A percentile compares a stretch with the other conserved stretches of the same genome.
These are phyloP conservation scores for Micrasema longulum DNA, from an alignment of 1,140 invertebrate genomes.

Conservation along the genomic window DNA sequence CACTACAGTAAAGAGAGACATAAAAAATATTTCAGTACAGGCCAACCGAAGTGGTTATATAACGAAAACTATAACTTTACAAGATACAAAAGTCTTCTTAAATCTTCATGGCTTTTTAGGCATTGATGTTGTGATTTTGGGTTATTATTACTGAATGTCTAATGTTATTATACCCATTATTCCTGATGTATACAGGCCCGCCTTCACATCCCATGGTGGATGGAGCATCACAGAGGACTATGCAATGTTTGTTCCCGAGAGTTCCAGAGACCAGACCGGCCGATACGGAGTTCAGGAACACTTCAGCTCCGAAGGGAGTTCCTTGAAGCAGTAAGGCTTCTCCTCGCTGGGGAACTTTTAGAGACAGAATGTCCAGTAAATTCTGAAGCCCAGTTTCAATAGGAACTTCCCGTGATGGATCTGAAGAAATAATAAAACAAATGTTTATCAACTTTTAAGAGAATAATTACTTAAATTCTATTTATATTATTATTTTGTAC, in stretches of 20 bases:
- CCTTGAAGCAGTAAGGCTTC: constrained; percentile 60
- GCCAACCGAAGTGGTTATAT: no score
- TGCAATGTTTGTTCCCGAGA: constrained; percentile 65
- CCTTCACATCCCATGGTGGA: constrained; percentile 72
- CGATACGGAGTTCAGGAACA: constrained; percentile 70
- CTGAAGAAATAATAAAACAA: no score
- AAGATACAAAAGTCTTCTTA: no score
- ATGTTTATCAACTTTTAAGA: no score
- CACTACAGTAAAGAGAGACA: neutral
- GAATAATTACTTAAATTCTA: no score
- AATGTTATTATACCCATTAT: no score
- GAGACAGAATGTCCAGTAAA: neutral
- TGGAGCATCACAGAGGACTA: constrained; percentile 71
- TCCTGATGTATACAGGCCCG: constrained; percentile 69
- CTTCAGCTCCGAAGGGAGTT: constrained; percentile 67
- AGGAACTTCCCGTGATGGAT: neutral
- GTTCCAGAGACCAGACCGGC: constrained; percentile 70
- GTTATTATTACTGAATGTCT: no score
- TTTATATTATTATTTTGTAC: no score
- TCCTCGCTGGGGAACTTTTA: constrained; percentile 41
- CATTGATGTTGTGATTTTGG: no score
- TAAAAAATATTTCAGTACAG: no score
- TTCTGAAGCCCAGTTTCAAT: neutral
- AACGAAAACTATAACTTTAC: no score
- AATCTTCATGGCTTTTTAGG: no score